Base-by-base conservation (phyloP, 2,113 vertebrate genomes). In the Macquaria ambigua region DNA sequence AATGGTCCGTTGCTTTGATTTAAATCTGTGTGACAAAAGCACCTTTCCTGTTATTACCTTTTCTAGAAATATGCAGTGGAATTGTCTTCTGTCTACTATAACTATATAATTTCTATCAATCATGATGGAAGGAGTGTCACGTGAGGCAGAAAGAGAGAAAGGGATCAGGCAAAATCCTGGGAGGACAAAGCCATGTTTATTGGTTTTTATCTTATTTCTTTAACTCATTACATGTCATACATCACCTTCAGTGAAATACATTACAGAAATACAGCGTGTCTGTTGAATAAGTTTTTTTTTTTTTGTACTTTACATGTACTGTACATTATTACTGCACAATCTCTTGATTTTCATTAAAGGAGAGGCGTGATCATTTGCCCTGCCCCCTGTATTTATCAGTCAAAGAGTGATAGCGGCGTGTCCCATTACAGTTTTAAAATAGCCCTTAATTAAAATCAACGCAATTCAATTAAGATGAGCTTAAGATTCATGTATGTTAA, bases 1-100 rank as follows among this genome's bases (percentile, higher is more conserved):
- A 93, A 93, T 93, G 90, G 81, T 84, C 79, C 84, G 85, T 90
- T 89, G 81, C 92, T 87, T 84, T 87, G 87, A 87, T 90, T 91
- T 91, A 90, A 87, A 93, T 91, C 92, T 86, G 77, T 82, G 83
- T 77, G 83, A 93, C 86, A 89, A 81, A 89, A 83, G 77, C 76
- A 75, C 87, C 80, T 90, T 90, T 90, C 70, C 78, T 74, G 55
- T 93, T 89, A 92, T 93, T 90, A 92, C 87, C 80, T 83, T 89
- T 75, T 80, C 87, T 20, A 21, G 64, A 69, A 82, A 87, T 83
- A 82, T 72, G 84, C 73, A 41, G 79, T 21, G 18, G 21, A 79
- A 89, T 80, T 86, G 78, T 89, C 82, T 82, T 75, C 71, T 43
- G 53, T 79, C 79, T 81, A 25, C 74, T 79, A 48, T 61, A 74